A percentile compares a stretch with the other conserved stretches of the same genome.
Conservation (phyloP, 2,113 vertebrate species). For the Poeciliopsis retropinna region DNA sequence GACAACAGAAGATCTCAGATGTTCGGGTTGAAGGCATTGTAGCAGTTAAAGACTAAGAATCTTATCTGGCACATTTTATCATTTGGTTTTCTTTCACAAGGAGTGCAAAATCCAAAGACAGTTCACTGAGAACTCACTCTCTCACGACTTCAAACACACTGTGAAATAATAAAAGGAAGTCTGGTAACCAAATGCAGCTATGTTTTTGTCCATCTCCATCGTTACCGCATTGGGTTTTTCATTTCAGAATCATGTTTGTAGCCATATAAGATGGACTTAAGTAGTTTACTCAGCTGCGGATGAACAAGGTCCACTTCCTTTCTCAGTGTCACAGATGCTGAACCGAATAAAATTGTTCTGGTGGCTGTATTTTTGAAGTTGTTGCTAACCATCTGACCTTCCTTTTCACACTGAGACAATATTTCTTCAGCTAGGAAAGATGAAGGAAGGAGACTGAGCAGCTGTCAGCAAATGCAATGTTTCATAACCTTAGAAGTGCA, state of each 20-base stretch:
- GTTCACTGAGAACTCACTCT: constrained; percentile 53
- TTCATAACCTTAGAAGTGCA: constrained; percentile 50
- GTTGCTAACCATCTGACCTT: constrained; percentile 66
- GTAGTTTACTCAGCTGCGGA: constrained; percentile 81
- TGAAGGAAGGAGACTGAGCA: constrained; percentile 62
- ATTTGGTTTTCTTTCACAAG: constrained; percentile 41
- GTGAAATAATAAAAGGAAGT: constrained; percentile 77
- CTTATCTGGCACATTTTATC: constrained; percentile 52
- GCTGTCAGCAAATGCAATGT: constrained; percentile 54
- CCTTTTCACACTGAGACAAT: constrained; percentile 66
- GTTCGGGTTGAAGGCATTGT: constrained; percentile 8
- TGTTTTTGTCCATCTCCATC: constrained; percentile 76
- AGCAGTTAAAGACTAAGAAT: constrained; percentile 42
- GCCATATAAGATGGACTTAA: constrained; percentile 71
- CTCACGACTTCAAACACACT: constrained; percentile 69
- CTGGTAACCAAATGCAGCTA: constrained; percentile 60
- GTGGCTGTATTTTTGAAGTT: constrained; percentile 65
- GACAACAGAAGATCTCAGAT: constrained; percentile 50
- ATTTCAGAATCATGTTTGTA: constrained; percentile 62
- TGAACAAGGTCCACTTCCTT: constrained; percentile 69
- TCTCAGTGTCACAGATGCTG: constrained; percentile 55
- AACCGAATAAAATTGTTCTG: constrained; percentile 38
- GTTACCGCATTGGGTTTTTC: constrained; percentile 71
- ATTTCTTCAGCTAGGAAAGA: constrained; percentile 68
- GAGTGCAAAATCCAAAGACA: constrained; percentile 63